A percentile compares a stretch with the other conserved stretches of the same genome.
phyloP scores from a whole-genome alignment of 2,113 vertebrate genomes.

The Xyliphius kryptos region DNA sequence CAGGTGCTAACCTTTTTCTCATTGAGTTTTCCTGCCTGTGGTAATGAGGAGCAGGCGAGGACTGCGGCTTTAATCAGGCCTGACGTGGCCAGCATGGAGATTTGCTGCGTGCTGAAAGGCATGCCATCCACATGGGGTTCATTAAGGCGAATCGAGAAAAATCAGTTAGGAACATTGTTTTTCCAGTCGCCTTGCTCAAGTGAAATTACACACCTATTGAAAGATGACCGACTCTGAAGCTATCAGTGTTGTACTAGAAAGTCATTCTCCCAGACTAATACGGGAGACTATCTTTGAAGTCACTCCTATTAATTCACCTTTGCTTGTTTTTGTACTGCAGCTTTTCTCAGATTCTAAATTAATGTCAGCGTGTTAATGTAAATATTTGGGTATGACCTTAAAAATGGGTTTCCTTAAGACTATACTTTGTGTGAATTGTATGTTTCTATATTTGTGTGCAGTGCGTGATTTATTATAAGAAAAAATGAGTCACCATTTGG shows the following conservation, averaged over 20 bases:
- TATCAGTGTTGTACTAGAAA: slow-evolving; percentile 31
- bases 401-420: too few relatives aligned
- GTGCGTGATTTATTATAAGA: too few relatives aligned
- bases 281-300: too few relatives aligned
- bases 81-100: slow-evolving; percentile 58
- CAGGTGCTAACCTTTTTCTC: slow-evolving; percentile 73
- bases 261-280: too few relatives aligned
- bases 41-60: slow-evolving; percentile 71
- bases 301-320: too few relatives aligned
- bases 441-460: too few relatives aligned
- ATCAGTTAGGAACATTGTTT: slow-evolving; percentile 75
- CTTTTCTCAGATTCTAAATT: too few relatives aligned
- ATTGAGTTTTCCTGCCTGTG: slow-evolving; percentile 48
- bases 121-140: slow-evolving; percentile 66
- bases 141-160: slow-evolving; percentile 68
- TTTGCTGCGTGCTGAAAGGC: slow-evolving; percentile 72
- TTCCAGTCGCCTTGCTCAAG: slow-evolving; percentile 61
- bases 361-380: too few relatives aligned
- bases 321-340: too few relatives aligned
- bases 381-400: too few relatives aligned
- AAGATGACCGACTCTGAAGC: slow-evolving; percentile 49
- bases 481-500: too few relatives aligned
- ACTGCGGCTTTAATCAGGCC: slow-evolving; percentile 72
- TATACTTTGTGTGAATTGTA: too few relatives aligned
- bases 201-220: slow-evolving; percentile 45